Percentiles rank a stretch among this genome's conserved stretches.
phyloP scores from a whole-genome alignment of 2,797 vertebrate genomes.

The Sebastes minor region DNA sequence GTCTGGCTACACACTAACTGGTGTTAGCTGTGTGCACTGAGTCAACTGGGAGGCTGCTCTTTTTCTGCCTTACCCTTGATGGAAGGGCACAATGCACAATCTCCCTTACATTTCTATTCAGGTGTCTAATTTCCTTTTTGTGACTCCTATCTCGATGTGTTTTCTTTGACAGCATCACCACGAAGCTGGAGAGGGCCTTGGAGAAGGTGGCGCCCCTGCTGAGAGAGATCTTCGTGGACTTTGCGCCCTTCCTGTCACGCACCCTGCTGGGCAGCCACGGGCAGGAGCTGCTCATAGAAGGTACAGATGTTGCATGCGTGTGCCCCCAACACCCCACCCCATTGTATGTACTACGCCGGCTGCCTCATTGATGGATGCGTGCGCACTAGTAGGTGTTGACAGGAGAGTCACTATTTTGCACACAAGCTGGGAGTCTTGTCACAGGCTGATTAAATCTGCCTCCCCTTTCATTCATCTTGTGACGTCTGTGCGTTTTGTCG shows the following conservation, averaged over 20 bases:
- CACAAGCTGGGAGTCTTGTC: constrained; percentile 41
- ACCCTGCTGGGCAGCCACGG: constrained; percentile 98
- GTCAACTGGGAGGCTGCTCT: constrained; percentile 1
- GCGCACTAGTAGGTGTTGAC: constrained; percentile 43
- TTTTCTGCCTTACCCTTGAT: constrained; percentile 10
- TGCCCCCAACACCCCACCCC: neutral
- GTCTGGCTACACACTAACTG: constrained; percentile 11
- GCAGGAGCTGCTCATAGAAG: constrained; percentile 97
- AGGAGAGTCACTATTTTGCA: constrained; percentile 43
- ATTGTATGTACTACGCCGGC: constrained; percentile 3
- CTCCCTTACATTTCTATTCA: neutral
- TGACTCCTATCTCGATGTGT: constrained; percentile 15
- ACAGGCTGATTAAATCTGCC: constrained; percentile 41
- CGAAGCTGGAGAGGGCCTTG: constrained; percentile 85
- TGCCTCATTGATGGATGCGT: constrained; percentile 44
- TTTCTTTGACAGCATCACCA: constrained; percentile 79
- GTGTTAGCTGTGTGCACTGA: constrained; percentile 20
- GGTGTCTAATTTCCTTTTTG: neutral
- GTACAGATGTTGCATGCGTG: constrained; percentile 69
- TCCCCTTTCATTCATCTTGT: constrained; percentile 49
- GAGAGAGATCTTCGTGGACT: constrained; percentile 98
- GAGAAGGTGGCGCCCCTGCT: constrained; percentile 96
- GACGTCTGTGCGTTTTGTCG: constrained; percentile 14
- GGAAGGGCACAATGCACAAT: neutral
- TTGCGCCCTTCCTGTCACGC: constrained; percentile 96